phyloP scores from a whole-genome alignment of 2,797 vertebrate genomes.

The Aselliscus stoliczkanus region DNA sequence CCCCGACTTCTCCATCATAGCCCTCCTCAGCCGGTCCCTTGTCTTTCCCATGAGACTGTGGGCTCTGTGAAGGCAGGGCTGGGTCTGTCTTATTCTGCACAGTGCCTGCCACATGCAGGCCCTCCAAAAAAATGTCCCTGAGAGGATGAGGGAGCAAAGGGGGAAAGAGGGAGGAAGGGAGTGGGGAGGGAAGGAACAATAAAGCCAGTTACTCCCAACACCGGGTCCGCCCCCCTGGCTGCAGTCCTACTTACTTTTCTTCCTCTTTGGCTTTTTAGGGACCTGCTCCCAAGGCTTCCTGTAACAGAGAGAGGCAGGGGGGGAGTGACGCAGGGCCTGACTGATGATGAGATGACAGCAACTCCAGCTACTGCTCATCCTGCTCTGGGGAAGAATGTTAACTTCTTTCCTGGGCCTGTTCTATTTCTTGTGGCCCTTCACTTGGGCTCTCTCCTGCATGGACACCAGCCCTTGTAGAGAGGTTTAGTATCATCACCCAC shows the following conservation, averaged over 20 bases:
- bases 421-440: not conserved
- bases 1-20: not conserved
- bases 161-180: not conserved
- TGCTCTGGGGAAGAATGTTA: not conserved
- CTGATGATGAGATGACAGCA: not conserved
- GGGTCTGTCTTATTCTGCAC: not conserved
- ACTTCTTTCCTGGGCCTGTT: not conserved
- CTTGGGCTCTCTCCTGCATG: not conserved
- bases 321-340: not conserved
- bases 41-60: not conserved
- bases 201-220: not conserved
- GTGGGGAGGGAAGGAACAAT: not conserved
- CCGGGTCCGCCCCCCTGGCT: not conserved
- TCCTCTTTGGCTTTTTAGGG: slow-evolving; percentile 76
- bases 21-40: not conserved
- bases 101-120: not conserved
- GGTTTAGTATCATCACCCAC: not conserved
- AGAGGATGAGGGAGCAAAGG: not conserved
- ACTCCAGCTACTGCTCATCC: not conserved
- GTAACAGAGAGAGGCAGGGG: slow-evolving; percentile 56
- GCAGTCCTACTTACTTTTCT: slow-evolving; percentile 77
- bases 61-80: not conserved
- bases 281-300: slow-evolving; percentile 81
- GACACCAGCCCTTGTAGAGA: not conserved
- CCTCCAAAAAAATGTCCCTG: not conserved